Percentiles rank a stretch among this genome's conserved stretches.
Conservation (phyloP, 2,888 invertebrate genomes). For the Galerucella calmariensis region DNA sequence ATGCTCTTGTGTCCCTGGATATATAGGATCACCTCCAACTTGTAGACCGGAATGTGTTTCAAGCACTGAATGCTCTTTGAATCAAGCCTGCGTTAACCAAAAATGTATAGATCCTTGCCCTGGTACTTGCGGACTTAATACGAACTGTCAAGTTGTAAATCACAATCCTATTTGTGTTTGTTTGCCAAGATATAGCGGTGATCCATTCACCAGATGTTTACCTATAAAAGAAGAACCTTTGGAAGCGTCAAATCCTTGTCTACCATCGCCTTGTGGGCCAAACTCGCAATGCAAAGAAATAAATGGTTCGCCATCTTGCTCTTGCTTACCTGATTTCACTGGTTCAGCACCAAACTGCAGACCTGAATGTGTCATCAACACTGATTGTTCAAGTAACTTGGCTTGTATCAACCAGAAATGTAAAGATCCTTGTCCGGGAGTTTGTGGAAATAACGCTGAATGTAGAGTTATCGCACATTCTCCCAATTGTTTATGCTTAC, state of each 20-base stretch:
- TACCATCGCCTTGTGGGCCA: constrained; percentile 73
- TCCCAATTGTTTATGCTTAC: constrained; percentile 70
- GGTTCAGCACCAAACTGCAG: constrained; percentile 80
- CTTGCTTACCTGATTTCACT: constrained; percentile 78
- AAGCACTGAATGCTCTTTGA: constrained; percentile 76
- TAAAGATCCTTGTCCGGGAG: constrained; percentile 73
- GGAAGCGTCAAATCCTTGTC: constrained; percentile 64
- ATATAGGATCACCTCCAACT: constrained; percentile 77
- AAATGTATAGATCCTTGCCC: constrained; percentile 83
- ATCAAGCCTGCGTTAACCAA: constrained; percentile 77
- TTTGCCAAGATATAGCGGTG: constrained; percentile 73
- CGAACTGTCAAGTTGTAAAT: constrained; percentile 77
- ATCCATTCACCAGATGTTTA: constrained; percentile 73
- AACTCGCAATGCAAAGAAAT: constrained; percentile 75
- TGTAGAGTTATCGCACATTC: constrained; percentile 70
- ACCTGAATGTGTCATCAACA: constrained; percentile 81
- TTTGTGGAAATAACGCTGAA: constrained; percentile 69
- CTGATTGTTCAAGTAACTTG: constrained; percentile 75
- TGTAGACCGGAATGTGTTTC: constrained; percentile 79
- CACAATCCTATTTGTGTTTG: constrained; percentile 82
- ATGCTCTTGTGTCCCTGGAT: constrained; percentile 75
- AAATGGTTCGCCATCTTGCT: constrained; percentile 73
- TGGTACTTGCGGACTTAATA: constrained; percentile 79
- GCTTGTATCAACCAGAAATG: constrained; percentile 82
- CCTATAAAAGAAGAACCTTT: constrained; percentile 58